Base-by-base conservation (phyloP, 2,888 invertebrate species). In the Priocnemis perturbator region DNA sequence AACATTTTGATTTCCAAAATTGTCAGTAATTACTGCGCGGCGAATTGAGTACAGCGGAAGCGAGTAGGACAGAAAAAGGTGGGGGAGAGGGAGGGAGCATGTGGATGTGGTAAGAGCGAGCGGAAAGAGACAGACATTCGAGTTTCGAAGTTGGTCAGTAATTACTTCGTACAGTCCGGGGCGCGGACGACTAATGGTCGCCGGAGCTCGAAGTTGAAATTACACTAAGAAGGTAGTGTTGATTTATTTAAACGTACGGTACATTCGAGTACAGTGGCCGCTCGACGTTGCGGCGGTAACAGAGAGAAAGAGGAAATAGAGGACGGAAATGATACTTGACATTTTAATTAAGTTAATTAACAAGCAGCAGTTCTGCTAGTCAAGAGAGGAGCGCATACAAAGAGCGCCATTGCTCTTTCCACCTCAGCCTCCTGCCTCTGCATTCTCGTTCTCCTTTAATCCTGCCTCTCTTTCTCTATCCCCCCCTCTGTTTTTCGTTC, bases 271-370 rank as follows among this genome's bases (percentile, higher is more conserved):
- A 55, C 47, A 68, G 53, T 58, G 53, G 44, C 53, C n/a, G 30
- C 14, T 53, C 44, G 26, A 45, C 62, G 56, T 48, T 53, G 11
- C 61, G 60, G 50, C 48, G 55, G 44, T 17, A 48, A 45, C 45
- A 52, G 48, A 23, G 48, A 62, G 56, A 59, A 45, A 71, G 37
- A 52, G 57, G 52, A 60, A 66, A 60, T 20, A 21, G 30, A 58
- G 50, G 26, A 65, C 53, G 60, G 68, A 73, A 71, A 58, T 71
- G 67, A 67, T 65, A 64, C 48, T 63, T 65, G 63, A 62, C 62
- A 59, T 63, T 71, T 65, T 67, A 68, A 71, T 70, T 63, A 67
- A 64, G 71, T 71, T 71, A 71, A 71, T 71, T 62, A 71, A 68
- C 71, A 55, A 64, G 64, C 64, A 37, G 63, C 57, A 44, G 61